Evolutionary conservation across 2,888 invertebrate species (phyloP).

Genomic region (Nomada hirtipes): DNA sequence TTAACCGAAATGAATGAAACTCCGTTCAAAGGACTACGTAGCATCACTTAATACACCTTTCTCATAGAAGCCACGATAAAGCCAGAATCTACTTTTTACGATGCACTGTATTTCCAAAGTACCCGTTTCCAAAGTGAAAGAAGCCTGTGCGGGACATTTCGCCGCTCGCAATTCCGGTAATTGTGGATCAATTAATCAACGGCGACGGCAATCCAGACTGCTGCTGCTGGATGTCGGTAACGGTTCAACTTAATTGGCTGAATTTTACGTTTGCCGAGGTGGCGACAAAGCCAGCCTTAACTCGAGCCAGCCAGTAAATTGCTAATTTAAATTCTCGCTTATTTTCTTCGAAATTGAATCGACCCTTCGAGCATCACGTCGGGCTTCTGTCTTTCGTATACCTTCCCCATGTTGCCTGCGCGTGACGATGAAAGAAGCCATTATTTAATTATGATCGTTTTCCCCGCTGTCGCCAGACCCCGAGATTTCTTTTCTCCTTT

Average conservation of each 20-base stretch:
- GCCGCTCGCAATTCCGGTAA: slow-evolving; percentile 8
- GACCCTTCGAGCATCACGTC: slow-evolving; percentile 13
- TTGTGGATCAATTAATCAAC: slow-evolving; percentile 48
- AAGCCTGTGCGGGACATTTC: neutral
- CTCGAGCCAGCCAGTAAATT: slow-evolving; percentile 21
- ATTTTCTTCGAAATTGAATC: slow-evolving; percentile 26
- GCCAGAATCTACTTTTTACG: neutral
- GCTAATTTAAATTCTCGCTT: slow-evolving; percentile 34
- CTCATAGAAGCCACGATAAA: neutral
- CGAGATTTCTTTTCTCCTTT: neutral
- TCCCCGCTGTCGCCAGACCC: neutral
- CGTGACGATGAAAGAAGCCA: neutral
- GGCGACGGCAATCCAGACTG: slow-evolving; percentile 8
- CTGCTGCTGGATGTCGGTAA: slow-evolving; percentile 11
- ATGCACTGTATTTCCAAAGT: neutral
- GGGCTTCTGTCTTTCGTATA: neutral
- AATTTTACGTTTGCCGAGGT: slow-evolving; percentile 23
- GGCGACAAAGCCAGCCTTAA: slow-evolving; percentile 28
- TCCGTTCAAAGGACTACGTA: neutral
- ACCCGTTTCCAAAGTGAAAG: neutral
- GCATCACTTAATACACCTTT: neutral
- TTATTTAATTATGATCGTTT: slow-evolving; percentile 19
- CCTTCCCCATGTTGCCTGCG: neutral
- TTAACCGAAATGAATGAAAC: too few relatives aligned
- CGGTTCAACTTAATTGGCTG: slow-evolving; percentile 44